A percentile compares a stretch with the other conserved stretches of the same genome.
Evolutionary conservation across 2,888 invertebrate genomes (phyloP).

Genomic region (Galerucella pusilla): DNA sequence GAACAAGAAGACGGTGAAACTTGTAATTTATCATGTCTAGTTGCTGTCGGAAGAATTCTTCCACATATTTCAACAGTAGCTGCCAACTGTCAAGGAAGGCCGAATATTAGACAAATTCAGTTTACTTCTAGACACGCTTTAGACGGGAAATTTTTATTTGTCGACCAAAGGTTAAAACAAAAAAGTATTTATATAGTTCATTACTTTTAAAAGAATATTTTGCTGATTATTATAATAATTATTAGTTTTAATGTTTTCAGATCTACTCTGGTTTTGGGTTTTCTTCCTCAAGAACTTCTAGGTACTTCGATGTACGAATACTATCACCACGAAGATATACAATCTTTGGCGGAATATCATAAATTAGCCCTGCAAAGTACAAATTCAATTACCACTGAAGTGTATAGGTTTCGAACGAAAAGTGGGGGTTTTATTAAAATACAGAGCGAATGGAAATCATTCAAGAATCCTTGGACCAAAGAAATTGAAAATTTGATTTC

Average conservation of each 20-base stretch:
- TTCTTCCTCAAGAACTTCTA: slow-evolving; percentile 90
- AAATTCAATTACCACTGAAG: slow-evolving; percentile 74
- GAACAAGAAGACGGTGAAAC: slow-evolving; percentile 74
- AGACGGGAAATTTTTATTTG: slow-evolving; percentile 92
- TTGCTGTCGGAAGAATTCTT: slow-evolving; percentile 85
- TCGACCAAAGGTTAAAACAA: slow-evolving; percentile 83
- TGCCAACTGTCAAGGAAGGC: slow-evolving; percentile 57
- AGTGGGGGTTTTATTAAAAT: slow-evolving; percentile 79
- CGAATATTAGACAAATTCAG: slow-evolving; percentile 73
- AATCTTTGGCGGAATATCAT: slow-evolving; percentile 84
- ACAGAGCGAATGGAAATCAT: slow-evolving; percentile 88
- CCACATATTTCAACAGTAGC: slow-evolving; percentile 69
- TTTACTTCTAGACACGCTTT: slow-evolving; percentile 88
- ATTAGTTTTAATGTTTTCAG: slow-evolving; percentile 65
- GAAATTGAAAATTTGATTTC: slow-evolving; percentile 92
- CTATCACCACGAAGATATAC: slow-evolving; percentile 84
- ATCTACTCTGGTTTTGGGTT: slow-evolving; percentile 88
- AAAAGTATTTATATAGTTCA: too few species aligned
- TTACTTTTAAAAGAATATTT: background rate
- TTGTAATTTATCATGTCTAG: slow-evolving; percentile 85
- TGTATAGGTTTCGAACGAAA: slow-evolving; percentile 84
- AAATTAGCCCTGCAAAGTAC: slow-evolving; percentile 78
- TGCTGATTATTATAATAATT: background rate
- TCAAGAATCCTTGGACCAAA: slow-evolving; percentile 95
- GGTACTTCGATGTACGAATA: slow-evolving; percentile 95